A percentile compares a stretch with the other conserved stretches of the same genome.
These are phyloP conservation scores for Jaculus jaculus DNA, from an alignment of 2,113 vertebrate genomes.

Conservation along the genomic window DNA sequence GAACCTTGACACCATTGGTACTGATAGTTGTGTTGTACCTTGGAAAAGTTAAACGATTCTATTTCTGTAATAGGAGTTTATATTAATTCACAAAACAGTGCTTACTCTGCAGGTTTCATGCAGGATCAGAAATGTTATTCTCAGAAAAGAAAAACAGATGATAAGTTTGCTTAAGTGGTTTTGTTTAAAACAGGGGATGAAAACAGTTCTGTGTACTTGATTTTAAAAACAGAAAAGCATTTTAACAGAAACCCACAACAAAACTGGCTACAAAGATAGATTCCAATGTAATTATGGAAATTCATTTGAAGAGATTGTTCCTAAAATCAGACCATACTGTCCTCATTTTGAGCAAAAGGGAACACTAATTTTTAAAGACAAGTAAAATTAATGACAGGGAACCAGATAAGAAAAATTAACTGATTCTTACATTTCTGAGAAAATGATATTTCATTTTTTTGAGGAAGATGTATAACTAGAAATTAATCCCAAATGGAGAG, in stretches of 20 bases:
- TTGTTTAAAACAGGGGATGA: constrained; percentile 82
- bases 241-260: constrained; percentile 86
- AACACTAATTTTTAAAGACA: constrained; percentile 79
- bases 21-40: constrained; percentile 66
- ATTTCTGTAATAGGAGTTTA: constrained; percentile 77
- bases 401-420: constrained; percentile 75
- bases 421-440: constrained; percentile 76
- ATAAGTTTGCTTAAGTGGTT: constrained; percentile 84
- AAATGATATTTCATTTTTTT: constrained; percentile 63
- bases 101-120: constrained; percentile 80
- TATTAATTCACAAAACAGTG: constrained; percentile 75
- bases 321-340: constrained; percentile 81
- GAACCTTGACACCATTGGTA: constrained; percentile 73
- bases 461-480: constrained; percentile 70
- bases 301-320: constrained; percentile 77
- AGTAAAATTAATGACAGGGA: constrained; percentile 81
- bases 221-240: constrained; percentile 85
- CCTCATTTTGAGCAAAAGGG: constrained; percentile 75
- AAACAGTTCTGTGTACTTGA: constrained; percentile 80
- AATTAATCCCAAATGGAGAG: constrained; percentile 73
- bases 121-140: constrained; percentile 83
- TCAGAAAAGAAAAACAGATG: constrained; percentile 82
- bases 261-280: constrained; percentile 84
- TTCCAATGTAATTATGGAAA: constrained; percentile 83
- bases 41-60: constrained; percentile 79